Evolutionary conservation across 2,888 invertebrate species (phyloP).

Genomic region (Pollenia amentaria): DNA sequence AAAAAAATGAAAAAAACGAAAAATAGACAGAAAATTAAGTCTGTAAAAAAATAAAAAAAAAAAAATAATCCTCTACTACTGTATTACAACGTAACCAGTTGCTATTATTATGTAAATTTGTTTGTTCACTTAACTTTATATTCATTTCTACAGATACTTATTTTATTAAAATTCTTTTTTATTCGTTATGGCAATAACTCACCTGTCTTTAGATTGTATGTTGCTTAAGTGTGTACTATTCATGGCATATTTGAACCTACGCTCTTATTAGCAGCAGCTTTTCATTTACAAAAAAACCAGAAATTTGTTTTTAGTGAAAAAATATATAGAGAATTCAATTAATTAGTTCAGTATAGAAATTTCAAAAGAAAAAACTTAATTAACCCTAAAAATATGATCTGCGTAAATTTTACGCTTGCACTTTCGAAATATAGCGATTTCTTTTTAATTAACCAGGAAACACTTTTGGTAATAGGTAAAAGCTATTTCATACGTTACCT

Average conservation of each 20-base stretch:
- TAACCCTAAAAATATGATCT: no score
- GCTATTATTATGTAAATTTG: conserved; percentile 69
- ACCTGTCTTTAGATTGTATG: conserved; percentile 33
- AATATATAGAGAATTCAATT: no score
- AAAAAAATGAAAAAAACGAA: not conserved
- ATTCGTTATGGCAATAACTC: conserved; percentile 18
- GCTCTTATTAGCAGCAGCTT: not conserved
- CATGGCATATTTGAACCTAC: conserved; percentile 15
- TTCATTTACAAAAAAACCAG: no score
- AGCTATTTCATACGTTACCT: no score
- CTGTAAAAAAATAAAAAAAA: conserved; percentile 15
- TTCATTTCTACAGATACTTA: conserved; percentile 5
- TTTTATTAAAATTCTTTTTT: conserved; percentile 8
- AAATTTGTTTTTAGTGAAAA: no score
- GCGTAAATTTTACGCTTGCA: no score
- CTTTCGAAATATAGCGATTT: no score
- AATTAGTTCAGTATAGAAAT: no score
- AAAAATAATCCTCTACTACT: conserved; percentile 69
- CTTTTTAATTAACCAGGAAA: no score
- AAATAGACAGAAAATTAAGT: not conserved
- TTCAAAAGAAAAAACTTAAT: no score
- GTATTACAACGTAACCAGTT: conserved; percentile 71
- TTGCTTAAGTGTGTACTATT: not conserved
- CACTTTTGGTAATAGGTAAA: no score
- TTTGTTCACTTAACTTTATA: not conserved